Evolutionary conservation across 2,113 vertebrate genomes (phyloP).

Genomic region (Rhea americana): DNA sequence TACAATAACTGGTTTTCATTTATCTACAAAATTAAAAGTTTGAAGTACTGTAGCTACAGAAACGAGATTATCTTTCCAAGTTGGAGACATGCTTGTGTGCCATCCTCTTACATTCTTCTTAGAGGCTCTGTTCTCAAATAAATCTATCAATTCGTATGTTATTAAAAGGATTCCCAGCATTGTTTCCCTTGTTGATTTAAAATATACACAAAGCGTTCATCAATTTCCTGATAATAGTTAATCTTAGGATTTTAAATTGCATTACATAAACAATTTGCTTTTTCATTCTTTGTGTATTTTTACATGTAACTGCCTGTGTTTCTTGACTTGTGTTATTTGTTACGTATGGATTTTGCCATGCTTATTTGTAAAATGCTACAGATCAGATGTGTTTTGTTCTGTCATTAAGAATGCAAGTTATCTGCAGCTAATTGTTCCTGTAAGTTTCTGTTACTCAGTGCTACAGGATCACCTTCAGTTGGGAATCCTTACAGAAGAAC

Average conservation of each 20-base stretch:
- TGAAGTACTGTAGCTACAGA: not conserved
- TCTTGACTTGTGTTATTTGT: not conserved
- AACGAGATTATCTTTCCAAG: not conserved
- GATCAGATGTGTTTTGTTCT: not conserved
- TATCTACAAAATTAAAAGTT: constrained; percentile 24
- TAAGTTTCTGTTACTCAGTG: not conserved
- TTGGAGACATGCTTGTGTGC: not conserved
- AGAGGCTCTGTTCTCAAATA: not conserved
- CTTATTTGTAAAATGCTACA: not conserved
- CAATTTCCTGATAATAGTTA: not conserved
- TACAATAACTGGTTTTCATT: not conserved
- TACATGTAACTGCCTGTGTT: not conserved
- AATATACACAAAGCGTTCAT: not conserved
- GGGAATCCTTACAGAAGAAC: not conserved
- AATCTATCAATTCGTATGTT: not conserved
- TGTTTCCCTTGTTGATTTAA: not conserved
- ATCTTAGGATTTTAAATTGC: not conserved
- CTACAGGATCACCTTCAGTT: not conserved
- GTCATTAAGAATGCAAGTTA: not conserved
- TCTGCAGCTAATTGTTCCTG: not conserved
- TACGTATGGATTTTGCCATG: not conserved
- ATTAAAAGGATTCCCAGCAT: not conserved
- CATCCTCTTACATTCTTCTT: not conserved
- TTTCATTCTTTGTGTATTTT: not conserved
- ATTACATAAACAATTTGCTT: not conserved